Evolutionary conservation across 2,113 vertebrate species (phyloP).

Genomic region (Pelobates fuscus): DNA sequence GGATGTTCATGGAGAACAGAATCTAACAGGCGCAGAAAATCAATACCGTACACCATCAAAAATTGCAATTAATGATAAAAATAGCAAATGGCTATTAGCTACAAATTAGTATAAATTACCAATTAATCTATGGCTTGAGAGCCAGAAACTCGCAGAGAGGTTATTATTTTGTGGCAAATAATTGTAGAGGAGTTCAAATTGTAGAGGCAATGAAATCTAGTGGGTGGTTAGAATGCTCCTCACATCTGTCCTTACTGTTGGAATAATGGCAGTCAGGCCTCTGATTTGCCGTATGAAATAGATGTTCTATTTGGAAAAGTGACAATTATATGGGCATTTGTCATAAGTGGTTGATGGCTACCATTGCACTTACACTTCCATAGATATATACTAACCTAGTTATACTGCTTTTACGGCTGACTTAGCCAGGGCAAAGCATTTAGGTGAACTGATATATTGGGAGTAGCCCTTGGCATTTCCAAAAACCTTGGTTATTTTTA

Average conservation of each 20-base stretch:
- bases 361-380: not conserved
- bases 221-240: not conserved
- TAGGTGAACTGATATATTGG: not conserved
- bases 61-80: conserved; percentile 43
- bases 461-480: not conserved
- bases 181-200: not conserved
- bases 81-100: conserved; percentile 44
- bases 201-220: not conserved
- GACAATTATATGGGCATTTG: not conserved
- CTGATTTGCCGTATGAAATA: not conserved
- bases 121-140: conserved; percentile 40
- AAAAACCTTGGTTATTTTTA: no score
- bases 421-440: not conserved
- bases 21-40: conserved; percentile 35
- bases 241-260: not conserved
- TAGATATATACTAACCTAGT: not conserved
- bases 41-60: conserved; percentile 43
- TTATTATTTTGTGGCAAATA: conserved; percentile 25
- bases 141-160: conserved; percentile 12
- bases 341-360: not conserved
- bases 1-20: conserved; percentile 20
- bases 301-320: not conserved
- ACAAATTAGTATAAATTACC: conserved; percentile 46
- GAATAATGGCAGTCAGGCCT: not conserved
- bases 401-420: not conserved